Conservation (phyloP, 2,888 invertebrate genomes). For the Andricus curvator region DNA sequence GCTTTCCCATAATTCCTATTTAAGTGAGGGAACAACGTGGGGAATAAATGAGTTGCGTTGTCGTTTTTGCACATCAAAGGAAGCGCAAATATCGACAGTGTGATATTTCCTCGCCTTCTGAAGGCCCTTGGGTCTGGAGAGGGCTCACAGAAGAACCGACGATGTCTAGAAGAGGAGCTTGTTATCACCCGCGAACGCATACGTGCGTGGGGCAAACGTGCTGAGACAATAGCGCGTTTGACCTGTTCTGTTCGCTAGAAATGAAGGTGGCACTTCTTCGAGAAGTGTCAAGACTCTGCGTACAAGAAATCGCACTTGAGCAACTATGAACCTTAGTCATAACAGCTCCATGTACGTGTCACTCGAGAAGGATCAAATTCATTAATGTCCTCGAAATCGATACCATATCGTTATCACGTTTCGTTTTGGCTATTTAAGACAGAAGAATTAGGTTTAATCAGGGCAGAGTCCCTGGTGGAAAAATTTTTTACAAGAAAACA, state of each 20-base stretch:
- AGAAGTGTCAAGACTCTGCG: not conserved
- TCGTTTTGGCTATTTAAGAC: no score
- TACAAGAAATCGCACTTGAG: not conserved
- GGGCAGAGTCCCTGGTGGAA: no score
- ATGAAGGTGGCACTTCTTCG: conserved; percentile 35
- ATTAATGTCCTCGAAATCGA: not conserved
- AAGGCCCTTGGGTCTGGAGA: conserved; percentile 70
- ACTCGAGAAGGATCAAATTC: not conserved
- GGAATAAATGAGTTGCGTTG: conserved; percentile 21
- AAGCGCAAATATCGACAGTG: conserved; percentile 40
- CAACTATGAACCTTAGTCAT: no score
- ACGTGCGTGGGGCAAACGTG: conserved; percentile 36
- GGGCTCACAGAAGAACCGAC: conserved; percentile 67
- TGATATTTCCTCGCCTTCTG: conserved; percentile 67
- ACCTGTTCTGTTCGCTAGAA: conserved; percentile 56
- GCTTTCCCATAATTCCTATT: not conserved
- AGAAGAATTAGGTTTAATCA: no score
- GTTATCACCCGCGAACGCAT: conserved; percentile 68
- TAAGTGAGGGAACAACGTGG: not conserved
- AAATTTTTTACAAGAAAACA: no score
- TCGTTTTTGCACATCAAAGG: conserved; percentile 20
- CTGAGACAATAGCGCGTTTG: conserved; percentile 61
- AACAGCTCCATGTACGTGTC: not conserved
- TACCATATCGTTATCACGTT: not conserved
- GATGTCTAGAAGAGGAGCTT: conserved; percentile 67